Conservation (phyloP, 2,797 vertebrate species). For the Thamnophis elegans region DNA sequence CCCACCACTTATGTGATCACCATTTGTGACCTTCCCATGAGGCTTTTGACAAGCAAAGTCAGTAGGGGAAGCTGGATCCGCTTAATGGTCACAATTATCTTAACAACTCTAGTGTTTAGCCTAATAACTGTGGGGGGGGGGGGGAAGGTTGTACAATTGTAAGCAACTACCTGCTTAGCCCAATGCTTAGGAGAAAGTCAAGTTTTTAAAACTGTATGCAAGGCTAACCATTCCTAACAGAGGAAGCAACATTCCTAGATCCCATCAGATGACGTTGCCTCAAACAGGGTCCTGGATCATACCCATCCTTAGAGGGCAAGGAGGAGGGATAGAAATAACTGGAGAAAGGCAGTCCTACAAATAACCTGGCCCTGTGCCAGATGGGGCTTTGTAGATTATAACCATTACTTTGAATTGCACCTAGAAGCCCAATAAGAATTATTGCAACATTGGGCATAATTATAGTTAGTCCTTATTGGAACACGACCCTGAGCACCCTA, state of each 20-base stretch:
- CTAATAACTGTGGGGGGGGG: too few relatives aligned
- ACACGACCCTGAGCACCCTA: background rate
- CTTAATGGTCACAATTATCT: too few relatives aligned
- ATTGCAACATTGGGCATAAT: background rate
- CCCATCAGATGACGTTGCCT: background rate
- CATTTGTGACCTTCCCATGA: too few relatives aligned
- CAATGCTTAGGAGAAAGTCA: background rate
- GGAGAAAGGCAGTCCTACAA: background rate
- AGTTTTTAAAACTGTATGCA: background rate
- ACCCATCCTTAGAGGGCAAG: background rate
- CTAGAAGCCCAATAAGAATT: background rate
- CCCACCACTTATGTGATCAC: too few relatives aligned
- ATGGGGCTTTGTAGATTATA: background rate
- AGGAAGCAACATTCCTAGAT: background rate
- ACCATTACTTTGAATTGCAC: background rate
- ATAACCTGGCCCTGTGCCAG: background rate
- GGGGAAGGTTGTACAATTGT: too few relatives aligned
- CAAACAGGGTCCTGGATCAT: background rate
- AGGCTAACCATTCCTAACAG: background rate
- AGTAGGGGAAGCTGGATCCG: too few relatives aligned
- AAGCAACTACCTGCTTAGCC: too few relatives aligned
- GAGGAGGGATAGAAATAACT: background rate
- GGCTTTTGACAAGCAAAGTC: too few relatives aligned
- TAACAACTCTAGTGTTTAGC: too few relatives aligned
- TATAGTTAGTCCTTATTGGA: background rate